phyloP scores from a whole-genome alignment of 92 coral and sea anemone genomes.

The Hydrozoanthus gracilis region DNA sequence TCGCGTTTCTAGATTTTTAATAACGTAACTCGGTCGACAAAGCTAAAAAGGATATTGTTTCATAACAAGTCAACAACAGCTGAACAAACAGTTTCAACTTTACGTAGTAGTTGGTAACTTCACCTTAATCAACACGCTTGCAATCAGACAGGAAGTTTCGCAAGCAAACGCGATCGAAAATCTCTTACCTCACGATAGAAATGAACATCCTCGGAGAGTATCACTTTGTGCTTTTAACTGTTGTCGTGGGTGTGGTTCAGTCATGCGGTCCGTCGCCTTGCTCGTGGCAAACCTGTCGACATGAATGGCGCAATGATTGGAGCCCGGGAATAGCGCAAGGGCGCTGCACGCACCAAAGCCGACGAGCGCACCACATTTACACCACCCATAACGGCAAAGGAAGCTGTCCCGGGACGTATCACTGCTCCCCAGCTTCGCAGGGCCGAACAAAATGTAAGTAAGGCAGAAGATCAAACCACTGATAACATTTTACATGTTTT shows the following conservation, averaged over 20 bases:
- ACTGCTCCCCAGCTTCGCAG: slow-evolving; percentile 61
- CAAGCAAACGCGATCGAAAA: background rate
- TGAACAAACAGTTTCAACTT: no score
- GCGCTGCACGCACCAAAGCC: slow-evolving; percentile 66
- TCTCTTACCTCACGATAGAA: background rate
- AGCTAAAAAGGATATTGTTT: no score
- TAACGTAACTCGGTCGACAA: no score
- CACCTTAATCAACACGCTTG: no score
- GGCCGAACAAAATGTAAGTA: slow-evolving; percentile 76
- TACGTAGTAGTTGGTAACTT: no score
- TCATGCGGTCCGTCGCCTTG: slow-evolving; percentile 78
- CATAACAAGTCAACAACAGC: no score
- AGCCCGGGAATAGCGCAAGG: slow-evolving; percentile 73
- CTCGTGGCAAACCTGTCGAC: slow-evolving; percentile 82
- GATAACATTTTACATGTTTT: no score
- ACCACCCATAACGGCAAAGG: slow-evolving; percentile 67
- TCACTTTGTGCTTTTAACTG: slow-evolving; percentile 11
- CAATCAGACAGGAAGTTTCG: background rate
- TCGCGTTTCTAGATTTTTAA: no score
- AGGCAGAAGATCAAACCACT: no score
- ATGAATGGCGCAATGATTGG: slow-evolving; percentile 85
- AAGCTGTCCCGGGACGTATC: slow-evolving; percentile 72
- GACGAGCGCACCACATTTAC: slow-evolving; percentile 66
- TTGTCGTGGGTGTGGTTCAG: slow-evolving; percentile 1
- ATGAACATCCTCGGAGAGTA: slow-evolving; percentile 22